Evolutionary conservation across 2,888 invertebrate genomes (phyloP).

Genomic region (Maniola hyperantus): DNA sequence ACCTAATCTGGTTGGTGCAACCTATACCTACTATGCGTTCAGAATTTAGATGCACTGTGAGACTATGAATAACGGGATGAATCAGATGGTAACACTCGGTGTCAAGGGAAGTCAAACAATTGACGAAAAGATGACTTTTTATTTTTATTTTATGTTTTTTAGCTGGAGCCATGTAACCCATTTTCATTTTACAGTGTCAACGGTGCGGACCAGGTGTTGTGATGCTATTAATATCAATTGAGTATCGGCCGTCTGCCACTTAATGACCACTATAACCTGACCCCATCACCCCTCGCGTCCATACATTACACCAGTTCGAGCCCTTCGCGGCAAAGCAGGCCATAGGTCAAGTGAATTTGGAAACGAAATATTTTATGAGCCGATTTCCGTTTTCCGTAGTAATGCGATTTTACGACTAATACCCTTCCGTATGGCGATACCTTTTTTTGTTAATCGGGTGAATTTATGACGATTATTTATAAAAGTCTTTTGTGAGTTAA

Average conservation of each 20-base stretch:
- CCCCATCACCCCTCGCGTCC: conserved; percentile 46
- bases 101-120: not conserved
- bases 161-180: conserved; percentile 60
- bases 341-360: conserved; percentile 52
- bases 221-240: conserved; percentile 79
- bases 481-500: too few relatives aligned
- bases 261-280: conserved; percentile 52
- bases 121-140: not conserved
- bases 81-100: not conserved
- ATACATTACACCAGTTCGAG: conserved; percentile 36
- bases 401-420: conserved; percentile 70
- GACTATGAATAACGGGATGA: too few relatives aligned
- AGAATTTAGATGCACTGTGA: too few relatives aligned
- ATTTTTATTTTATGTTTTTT: not conserved
- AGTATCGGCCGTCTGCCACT: conserved; percentile 69
- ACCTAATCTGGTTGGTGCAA: too few relatives aligned
- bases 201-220: conserved; percentile 70
- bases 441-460: conserved; percentile 33
- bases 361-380: conserved; percentile 72
- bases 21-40: too few relatives aligned
- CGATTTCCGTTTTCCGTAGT: conserved; percentile 64
- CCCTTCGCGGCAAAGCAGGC: conserved; percentile 36
- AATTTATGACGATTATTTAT: conserved; percentile 18
- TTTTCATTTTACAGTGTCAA: conserved; percentile 51
- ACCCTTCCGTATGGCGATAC: conserved; percentile 39